These are phyloP conservation scores for Ianthella basta DNA, from an alignment of 37 sponge, comb jelly and placozoan species.

Conservation along the genomic window DNA sequence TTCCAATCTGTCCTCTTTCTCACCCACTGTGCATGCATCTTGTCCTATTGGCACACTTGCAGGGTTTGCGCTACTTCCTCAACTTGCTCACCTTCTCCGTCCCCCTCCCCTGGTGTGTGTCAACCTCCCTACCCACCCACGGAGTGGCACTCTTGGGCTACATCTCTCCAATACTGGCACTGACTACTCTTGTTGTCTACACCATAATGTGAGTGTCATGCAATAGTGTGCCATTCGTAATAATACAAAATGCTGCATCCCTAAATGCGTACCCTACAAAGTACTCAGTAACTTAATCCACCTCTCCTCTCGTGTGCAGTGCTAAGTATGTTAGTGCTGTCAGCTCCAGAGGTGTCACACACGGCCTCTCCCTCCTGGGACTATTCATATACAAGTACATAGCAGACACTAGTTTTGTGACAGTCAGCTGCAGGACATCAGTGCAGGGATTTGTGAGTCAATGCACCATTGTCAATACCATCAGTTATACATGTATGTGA, in stretches of 20 bases:
- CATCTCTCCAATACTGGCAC: constrained; percentile 53
- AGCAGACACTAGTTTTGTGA: constrained; percentile 69
- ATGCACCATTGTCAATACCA: too few relatives aligned
- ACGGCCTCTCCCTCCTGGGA: constrained; percentile 58
- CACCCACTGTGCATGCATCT: too few relatives aligned
- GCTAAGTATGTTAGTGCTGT: constrained; percentile 42
- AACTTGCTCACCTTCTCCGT: constrained; percentile 67
- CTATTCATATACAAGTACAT: constrained; percentile 80
- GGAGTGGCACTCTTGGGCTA: constrained; percentile 70
- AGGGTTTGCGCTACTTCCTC: constrained; percentile 7
- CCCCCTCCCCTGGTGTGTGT: constrained; percentile 67
- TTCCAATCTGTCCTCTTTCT: too few relatives aligned
- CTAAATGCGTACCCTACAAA: too few relatives aligned
- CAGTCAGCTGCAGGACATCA: too few relatives aligned
- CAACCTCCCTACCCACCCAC: constrained; percentile 27
- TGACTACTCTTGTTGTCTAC: constrained; percentile 25
- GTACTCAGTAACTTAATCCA: too few relatives aligned
- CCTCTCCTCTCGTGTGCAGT: constrained; percentile 45
- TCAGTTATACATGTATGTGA: too few relatives aligned
- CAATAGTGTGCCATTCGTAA: too few relatives aligned
- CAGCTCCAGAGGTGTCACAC: constrained; percentile 44
- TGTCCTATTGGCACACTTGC: too few relatives aligned
- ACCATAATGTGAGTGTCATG: constrained; percentile 44
- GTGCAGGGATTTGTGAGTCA: too few relatives aligned
- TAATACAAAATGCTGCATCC: too few relatives aligned